These are phyloP conservation scores for Crypturellus tataupa DNA, from an alignment of 2,797 vertebrate species.

Conservation along the genomic window DNA sequence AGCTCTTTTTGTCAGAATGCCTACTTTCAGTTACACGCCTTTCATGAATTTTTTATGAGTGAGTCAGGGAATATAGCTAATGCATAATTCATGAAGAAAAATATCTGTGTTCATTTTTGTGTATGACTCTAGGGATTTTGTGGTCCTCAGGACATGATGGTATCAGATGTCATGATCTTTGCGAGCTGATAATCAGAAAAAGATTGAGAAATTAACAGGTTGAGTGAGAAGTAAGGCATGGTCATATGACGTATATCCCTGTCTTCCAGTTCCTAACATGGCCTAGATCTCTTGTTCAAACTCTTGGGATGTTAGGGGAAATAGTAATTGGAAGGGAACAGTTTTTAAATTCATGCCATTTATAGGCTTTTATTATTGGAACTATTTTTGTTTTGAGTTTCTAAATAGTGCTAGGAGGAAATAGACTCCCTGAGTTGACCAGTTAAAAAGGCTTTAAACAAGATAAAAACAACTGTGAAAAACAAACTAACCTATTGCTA, in stretches of 20 bases:
- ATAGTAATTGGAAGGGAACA: not conserved
- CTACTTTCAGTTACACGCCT: not conserved
- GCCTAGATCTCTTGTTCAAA: not conserved
- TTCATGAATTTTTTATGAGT: not conserved
- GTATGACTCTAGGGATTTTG: not conserved
- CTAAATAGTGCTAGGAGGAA: not conserved
- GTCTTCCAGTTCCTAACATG: not conserved
- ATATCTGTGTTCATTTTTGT: not conserved
- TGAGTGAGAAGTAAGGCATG: not conserved
- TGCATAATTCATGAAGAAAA: not conserved
- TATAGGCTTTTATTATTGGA: not conserved
- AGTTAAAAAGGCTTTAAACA: not conserved
- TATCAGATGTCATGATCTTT: not conserved
- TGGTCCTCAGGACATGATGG: not conserved
- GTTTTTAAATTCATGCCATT: not conserved
- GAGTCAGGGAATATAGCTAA: not conserved
- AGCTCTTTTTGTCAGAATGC: not conserved
- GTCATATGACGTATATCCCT: not conserved
- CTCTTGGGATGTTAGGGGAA: not conserved
- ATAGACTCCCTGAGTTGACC: not conserved
- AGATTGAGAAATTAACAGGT: not conserved
- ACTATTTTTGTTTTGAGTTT: not conserved
- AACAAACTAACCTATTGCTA: not conserved
- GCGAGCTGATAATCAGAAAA: not conserved
- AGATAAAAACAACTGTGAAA: not conserved